These are phyloP conservation scores for Nannospalax galili DNA, from an alignment of 2,113 vertebrate genomes.

Conservation along the genomic window DNA sequence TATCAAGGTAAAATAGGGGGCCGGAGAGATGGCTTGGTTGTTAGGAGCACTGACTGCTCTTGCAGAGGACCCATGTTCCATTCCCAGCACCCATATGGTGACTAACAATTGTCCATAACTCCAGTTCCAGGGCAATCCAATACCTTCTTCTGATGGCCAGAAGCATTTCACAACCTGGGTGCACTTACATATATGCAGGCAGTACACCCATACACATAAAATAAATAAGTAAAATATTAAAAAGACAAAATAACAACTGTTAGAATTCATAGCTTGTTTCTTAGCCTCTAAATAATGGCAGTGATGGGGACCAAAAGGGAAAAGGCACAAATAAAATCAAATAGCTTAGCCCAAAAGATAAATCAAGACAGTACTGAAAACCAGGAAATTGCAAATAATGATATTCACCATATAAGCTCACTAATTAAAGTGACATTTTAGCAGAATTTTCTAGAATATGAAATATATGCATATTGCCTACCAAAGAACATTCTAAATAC, in stretches of 20 bases:
- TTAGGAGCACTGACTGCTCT: too few relatives aligned
- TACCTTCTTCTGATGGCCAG: too few relatives aligned
- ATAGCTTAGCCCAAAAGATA: background rate
- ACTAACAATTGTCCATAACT: too few relatives aligned
- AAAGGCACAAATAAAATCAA: background rate
- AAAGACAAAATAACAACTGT: too few relatives aligned
- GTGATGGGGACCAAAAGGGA: background rate
- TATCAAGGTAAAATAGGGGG: conserved; percentile 40
- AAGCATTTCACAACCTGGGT: too few relatives aligned
- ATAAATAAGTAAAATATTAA: too few relatives aligned
- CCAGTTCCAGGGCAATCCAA: too few relatives aligned
- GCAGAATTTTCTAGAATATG: background rate
- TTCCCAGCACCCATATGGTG: too few relatives aligned
- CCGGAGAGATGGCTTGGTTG: too few relatives aligned
- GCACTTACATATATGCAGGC: too few relatives aligned
- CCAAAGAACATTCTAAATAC: background rate
- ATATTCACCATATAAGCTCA: background rate
- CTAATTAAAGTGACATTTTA: conserved; percentile 30
- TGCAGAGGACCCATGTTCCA: too few relatives aligned
- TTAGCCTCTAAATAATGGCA: background rate
- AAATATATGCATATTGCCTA: background rate
- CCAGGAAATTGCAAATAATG: background rate
- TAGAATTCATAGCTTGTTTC: background rate
- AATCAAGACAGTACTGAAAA: background rate
- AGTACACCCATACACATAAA: too few relatives aligned